A percentile compares a stretch with the other conserved stretches of the same genome.
Conservation (phyloP, 1,140 invertebrate genomes). For the Hyles vespertilio region DNA sequence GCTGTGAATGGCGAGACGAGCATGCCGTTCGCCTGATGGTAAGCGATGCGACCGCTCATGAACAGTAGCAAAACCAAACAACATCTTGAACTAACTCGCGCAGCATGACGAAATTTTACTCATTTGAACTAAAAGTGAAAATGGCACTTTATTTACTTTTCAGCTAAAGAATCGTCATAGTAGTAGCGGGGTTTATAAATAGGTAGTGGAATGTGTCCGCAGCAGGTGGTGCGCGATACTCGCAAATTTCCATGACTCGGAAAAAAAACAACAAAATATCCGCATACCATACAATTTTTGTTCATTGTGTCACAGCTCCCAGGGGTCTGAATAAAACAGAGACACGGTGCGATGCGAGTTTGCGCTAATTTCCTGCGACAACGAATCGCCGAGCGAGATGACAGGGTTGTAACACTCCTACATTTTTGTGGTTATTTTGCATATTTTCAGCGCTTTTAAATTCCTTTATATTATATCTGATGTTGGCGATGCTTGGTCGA, state of each 20-base stretch:
- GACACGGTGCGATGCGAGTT: conserved; percentile 45
- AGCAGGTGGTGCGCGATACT: conserved; percentile 40
- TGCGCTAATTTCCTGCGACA: conserved; percentile 52
- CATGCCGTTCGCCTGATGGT: too few relatives aligned
- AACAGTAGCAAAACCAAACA: too few relatives aligned
- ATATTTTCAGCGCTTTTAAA: too few relatives aligned
- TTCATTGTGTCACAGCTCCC: conserved; percentile 50
- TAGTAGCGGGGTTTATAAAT: conserved; percentile 12
- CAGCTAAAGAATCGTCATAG: conserved; percentile 23
- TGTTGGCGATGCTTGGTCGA: not conserved
- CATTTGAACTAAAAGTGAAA: conserved; percentile 33
- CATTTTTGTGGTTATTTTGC: too few relatives aligned
- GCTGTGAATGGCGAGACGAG: too few relatives aligned
- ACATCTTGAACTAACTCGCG: too few relatives aligned
- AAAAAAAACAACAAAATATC: conserved; percentile 44
- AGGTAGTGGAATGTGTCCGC: conserved; percentile 26
- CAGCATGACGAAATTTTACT: too few relatives aligned
- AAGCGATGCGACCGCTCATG: too few relatives aligned
- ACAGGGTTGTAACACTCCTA: conserved; percentile 28
- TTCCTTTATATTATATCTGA: too few relatives aligned
- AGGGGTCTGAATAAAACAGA: conserved; percentile 60
- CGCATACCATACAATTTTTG: conserved; percentile 49
- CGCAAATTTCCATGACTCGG: conserved; percentile 58
- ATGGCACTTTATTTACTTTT: conserved; percentile 33
- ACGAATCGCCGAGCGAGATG: conserved; percentile 39